Base-by-base conservation (phyloP, 2,888 invertebrate species). In the Platynereis dumerilii region DNA sequence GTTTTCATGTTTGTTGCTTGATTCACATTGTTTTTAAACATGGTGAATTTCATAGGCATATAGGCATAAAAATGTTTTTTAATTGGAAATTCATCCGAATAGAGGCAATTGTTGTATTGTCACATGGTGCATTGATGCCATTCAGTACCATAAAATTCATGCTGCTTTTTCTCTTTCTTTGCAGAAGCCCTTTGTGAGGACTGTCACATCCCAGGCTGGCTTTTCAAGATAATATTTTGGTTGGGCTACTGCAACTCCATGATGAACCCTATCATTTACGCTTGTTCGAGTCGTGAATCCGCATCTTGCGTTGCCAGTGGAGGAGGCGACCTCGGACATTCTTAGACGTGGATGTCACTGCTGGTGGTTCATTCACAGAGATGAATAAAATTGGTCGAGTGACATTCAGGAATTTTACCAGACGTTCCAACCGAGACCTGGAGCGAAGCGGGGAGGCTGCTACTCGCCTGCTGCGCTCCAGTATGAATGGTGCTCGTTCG, bases 211-310 rank as follows among this genome's bases (percentile, higher is more conserved):
- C 82, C 82, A 0, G 86, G 80, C 7, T 75, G 84, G 0, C 78
- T 88, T 0, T 90, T 90, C 85, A 87, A 86, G 69, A 86, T 88
- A 79, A 88, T 88, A 76, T 89, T 90, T 64, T 90, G 90, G 90
- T 85, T 90, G 1, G 90, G 90, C 0, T 90, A 90, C 82, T 87
- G 87, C 73, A 90, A 90, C 86, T 68, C 68, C 54, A 65, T 67
- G 54, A 72, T 72, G 71, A 89, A 89, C 77, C 89, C 89, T 0
- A 84, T 89, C 58, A 89, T 89, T 69, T 89, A 89, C 80, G 89
- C 89, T 26, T 71, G 87, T 83, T 69, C 87, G 78, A 73, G 85
- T 56, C 78, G 85, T 26, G 86, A 87, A 76, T 79, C 17, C 74
- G 80, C 3, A 82, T 85, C 54, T 77, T 85, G 15, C 80, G 80